These are phyloP conservation scores for Dendronephthya gigantea DNA, from an alignment of 64 coral and sea anemone species.

Conservation along the genomic window DNA sequence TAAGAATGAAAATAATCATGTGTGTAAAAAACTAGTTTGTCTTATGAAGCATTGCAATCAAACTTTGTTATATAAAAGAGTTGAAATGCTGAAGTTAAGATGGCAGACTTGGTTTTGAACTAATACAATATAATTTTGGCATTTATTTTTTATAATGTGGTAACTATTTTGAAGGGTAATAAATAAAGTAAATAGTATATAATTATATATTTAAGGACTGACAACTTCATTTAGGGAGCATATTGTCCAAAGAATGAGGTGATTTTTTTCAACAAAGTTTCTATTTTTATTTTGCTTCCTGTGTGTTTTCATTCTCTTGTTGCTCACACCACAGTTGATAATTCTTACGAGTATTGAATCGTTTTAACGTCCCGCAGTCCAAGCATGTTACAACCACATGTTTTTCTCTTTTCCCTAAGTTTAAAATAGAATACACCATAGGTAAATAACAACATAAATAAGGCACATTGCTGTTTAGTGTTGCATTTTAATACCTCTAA, in stretches of 20 bases:
- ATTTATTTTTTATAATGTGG: neutral
- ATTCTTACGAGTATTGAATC: conserved; percentile 56
- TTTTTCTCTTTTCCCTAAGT: conserved; percentile 65
- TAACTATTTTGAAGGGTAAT: too few species aligned
- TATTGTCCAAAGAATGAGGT: too few species aligned
- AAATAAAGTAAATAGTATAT: neutral
- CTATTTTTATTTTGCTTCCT: neutral
- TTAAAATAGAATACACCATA: neutral
- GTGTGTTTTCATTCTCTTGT: neutral
- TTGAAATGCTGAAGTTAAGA: neutral
- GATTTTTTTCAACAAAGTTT: neutral
- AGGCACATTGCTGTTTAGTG: neutral
- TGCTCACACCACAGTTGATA: conserved; percentile 62
- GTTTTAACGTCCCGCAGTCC: conserved; percentile 58
- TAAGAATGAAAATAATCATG: neutral
- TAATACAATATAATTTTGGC: too few species aligned
- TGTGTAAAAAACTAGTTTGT: neutral
- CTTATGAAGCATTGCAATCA: conserved; percentile 7
- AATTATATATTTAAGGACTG: neutral
- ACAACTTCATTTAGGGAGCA: neutral
- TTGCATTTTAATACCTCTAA: conserved; percentile 52
- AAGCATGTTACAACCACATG: conserved; percentile 74
- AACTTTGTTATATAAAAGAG: neutral
- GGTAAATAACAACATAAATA: neutral
- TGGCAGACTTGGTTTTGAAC: neutral